Conservation (phyloP, 2,888 invertebrate genomes). For the Ethmia dodecea region DNA sequence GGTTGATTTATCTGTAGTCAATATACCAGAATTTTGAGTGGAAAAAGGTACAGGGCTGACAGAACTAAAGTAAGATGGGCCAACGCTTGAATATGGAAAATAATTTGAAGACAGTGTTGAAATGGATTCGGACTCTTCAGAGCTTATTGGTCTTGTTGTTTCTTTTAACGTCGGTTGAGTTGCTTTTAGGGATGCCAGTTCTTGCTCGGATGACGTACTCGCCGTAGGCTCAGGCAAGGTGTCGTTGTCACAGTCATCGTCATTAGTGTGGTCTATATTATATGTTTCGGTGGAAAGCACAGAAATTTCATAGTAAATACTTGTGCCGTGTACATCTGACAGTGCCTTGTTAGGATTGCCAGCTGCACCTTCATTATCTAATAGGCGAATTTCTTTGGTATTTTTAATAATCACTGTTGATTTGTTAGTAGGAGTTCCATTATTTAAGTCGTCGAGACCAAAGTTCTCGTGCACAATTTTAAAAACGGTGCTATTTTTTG, state of each 20-base stretch:
- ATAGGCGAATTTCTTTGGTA: constrained; percentile 69
- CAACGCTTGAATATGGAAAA: constrained; percentile 34
- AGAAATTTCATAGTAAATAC: constrained; percentile 72
- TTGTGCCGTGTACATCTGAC: constrained; percentile 69
- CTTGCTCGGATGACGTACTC: constrained; percentile 45
- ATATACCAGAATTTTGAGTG: constrained; percentile 41
- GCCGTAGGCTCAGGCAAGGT: constrained; percentile 43
- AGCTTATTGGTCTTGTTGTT: constrained; percentile 24
- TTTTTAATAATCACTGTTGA: constrained; percentile 72
- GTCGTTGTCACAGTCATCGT: constrained; percentile 67
- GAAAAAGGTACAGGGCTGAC: constrained; percentile 28
- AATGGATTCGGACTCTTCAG: constrained; percentile 28
- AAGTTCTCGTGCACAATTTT: constrained; percentile 49
- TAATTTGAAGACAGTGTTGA: constrained; percentile 35
- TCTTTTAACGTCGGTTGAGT: constrained; percentile 31
- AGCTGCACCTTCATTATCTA: constrained; percentile 65
- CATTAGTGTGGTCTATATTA: constrained; percentile 44
- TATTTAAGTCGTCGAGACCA: constrained; percentile 59
- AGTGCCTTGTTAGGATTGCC: constrained; percentile 53
- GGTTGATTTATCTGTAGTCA: constrained; percentile 38
- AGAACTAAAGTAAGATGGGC: constrained; percentile 30
- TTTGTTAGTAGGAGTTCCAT: constrained; percentile 61
- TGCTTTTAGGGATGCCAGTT: constrained; percentile 38
- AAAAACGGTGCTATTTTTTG: constrained; percentile 45
- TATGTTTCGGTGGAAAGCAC: constrained; percentile 69